Evolutionary conservation across 2,113 vertebrate species (phyloP).

Genomic region (Hippocampus zosterae): DNA sequence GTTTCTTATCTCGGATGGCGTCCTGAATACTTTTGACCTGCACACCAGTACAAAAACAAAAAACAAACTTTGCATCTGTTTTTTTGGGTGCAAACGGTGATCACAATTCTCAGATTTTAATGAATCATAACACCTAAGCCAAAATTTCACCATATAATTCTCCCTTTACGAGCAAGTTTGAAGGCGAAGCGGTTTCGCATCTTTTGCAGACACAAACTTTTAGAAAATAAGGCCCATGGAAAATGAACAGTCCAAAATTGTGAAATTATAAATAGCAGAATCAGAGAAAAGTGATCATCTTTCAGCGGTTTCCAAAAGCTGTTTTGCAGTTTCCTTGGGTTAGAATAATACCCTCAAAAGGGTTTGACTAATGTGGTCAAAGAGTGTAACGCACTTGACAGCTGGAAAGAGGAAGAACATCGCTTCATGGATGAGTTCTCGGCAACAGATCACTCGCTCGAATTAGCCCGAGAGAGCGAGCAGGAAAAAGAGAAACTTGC

Average conservation of each 20-base stretch:
- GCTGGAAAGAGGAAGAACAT: conserved; percentile 54
- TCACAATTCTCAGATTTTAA: too few relatives aligned
- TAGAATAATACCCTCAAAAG: conserved; percentile 36
- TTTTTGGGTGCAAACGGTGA: too few relatives aligned
- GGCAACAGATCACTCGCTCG: conserved; percentile 55
- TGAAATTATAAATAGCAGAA: too few relatives aligned
- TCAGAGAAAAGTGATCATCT: not conserved
- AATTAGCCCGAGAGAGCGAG: conserved; percentile 17
- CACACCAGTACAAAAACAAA: not conserved
- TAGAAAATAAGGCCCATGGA: too few relatives aligned
- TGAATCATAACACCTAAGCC: too few relatives aligned
- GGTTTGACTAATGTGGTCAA: conserved; percentile 52
- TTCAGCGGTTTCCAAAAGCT: not conserved
- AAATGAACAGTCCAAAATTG: too few relatives aligned
- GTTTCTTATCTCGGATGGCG: conserved; percentile 88
- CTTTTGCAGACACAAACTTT: too few relatives aligned
- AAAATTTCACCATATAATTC: too few relatives aligned
- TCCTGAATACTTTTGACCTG: conserved; percentile 97
- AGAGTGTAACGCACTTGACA: conserved; percentile 33
- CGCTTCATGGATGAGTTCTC: conserved; percentile 57
- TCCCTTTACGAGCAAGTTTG: too few relatives aligned
- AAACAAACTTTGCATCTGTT: too few relatives aligned
- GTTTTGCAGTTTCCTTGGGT: conserved; percentile 10
- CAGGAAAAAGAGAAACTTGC: conserved; percentile 1
- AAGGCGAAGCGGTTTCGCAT: too few relatives aligned